Conservation (phyloP, 2,797 vertebrate genomes). For the Linurgus olivaceus region DNA sequence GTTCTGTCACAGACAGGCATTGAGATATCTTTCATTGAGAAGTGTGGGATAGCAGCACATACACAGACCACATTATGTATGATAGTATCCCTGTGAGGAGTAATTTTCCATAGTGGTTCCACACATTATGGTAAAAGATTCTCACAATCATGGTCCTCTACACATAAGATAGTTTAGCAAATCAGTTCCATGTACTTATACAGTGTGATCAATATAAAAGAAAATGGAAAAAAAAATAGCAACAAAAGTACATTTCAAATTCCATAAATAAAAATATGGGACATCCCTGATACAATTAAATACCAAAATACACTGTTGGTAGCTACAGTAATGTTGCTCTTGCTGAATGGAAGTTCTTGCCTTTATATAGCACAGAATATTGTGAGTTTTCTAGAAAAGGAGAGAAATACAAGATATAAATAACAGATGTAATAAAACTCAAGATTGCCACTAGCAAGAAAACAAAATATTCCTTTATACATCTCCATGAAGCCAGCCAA, state of each 20-base stretch:
- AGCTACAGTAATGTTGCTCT: background rate
- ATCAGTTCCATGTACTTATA: background rate
- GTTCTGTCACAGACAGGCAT: background rate
- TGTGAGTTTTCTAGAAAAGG: background rate
- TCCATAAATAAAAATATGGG: background rate
- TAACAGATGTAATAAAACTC: background rate
- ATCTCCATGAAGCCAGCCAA: background rate
- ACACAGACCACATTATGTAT: background rate
- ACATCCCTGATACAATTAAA: background rate
- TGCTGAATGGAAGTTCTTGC: background rate
- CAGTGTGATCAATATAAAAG: background rate
- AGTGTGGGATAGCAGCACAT: background rate
- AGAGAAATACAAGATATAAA: background rate
- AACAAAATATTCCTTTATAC: background rate
- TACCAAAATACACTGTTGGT: background rate
- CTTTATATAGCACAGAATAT: background rate
- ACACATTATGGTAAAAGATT: background rate
- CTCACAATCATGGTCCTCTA: accelerated
- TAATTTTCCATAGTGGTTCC: background rate
- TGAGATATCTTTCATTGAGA: background rate
- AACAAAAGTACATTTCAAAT: background rate
- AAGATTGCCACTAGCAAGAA: background rate
- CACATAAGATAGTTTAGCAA: background rate
- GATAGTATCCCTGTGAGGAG: background rate
- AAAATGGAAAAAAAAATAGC: background rate